Conservation (phyloP, 2,113 vertebrate species). For the Gila orcuttii region DNA sequence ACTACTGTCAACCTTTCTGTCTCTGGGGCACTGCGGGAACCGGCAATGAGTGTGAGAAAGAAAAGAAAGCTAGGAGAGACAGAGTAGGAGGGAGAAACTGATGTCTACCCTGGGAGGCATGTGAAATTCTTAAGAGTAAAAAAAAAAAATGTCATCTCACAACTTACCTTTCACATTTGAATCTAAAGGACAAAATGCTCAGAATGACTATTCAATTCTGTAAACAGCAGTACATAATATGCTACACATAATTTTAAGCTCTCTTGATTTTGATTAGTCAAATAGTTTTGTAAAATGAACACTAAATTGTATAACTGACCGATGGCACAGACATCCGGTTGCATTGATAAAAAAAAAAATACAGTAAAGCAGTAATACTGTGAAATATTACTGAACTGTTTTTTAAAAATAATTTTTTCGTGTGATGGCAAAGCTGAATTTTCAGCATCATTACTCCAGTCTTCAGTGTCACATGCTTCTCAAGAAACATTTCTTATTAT, state of each 20-base stretch:
- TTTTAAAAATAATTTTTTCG: not conserved
- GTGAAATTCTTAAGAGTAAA: not conserved
- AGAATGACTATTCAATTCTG: not conserved
- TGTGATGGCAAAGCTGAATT: not conserved
- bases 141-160: not conserved
- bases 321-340: too few relatives aligned
- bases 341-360: not conserved
- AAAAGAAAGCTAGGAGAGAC: conserved; percentile 5
- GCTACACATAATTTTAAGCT: not conserved
- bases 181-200: not conserved
- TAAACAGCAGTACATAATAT: not conserved
- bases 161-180: not conserved
- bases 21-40: conserved; percentile 22
- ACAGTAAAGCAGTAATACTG: not conserved
- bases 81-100: conserved; percentile 14
- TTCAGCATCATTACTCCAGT: not conserved
- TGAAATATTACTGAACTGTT: not conserved
- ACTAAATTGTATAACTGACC: too few relatives aligned
- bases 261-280: not conserved
- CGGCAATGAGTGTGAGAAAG: conserved; percentile 52
- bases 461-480: not conserved
- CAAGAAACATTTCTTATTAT: not conserved
- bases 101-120: not conserved
- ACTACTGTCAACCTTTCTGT: conserved; percentile 48
- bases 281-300: not conserved